A percentile compares a stretch with the other conserved stretches of the same genome.
phyloP scores from a whole-genome alignment of 2,113 vertebrate species.

The Charadrius vociferus region DNA sequence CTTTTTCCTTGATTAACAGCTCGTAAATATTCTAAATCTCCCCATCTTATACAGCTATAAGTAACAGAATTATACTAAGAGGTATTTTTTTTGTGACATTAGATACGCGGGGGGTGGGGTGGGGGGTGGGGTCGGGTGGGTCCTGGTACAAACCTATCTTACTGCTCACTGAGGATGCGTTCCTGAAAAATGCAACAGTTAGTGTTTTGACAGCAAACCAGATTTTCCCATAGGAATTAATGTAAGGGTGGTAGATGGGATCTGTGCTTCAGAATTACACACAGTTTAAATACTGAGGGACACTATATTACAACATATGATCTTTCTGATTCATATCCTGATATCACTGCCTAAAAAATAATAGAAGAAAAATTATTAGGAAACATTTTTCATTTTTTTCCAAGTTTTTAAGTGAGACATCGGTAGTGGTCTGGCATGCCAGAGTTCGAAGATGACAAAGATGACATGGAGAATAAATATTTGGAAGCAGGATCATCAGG shows the following conservation, averaged over 20 bases:
- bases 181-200: neutral
- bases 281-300: neutral
- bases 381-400: neutral
- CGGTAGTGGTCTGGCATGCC: neutral
- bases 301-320: neutral
- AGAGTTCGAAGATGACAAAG: neutral
- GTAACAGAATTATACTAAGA: neutral
- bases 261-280: neutral
- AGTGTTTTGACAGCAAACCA: neutral
- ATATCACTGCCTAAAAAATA: neutral
- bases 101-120: too few species aligned
- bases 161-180: neutral
- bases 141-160: neutral
- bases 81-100: neutral
- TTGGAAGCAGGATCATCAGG: neutral
- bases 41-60: neutral
- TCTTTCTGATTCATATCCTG: neutral
- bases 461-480: neutral
- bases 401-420: neutral
- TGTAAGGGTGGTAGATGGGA: neutral
- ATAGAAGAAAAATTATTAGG: neutral
- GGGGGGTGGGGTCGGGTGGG: too few species aligned
- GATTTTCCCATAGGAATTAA: neutral
- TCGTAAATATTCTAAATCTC: neutral
- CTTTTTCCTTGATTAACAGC: neutral